Conservation (phyloP, 2,888 invertebrate species). For the Anaspis maculata region DNA sequence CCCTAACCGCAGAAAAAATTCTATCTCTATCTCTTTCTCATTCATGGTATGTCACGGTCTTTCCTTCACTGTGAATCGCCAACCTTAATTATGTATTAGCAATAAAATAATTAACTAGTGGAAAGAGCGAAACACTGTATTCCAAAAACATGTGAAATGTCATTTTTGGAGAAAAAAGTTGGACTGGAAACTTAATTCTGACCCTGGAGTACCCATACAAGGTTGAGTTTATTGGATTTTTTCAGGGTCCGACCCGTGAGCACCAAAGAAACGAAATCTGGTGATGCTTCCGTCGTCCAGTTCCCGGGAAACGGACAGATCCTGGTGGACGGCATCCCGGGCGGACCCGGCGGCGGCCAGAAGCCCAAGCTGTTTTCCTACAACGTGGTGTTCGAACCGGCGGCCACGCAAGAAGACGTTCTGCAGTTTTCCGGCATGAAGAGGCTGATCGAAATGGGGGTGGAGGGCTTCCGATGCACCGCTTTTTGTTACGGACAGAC, state of each 20-base stretch:
- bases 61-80: too few relatives aligned
- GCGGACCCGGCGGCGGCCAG: conserved; percentile 49
- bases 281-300: conserved; percentile 62
- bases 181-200: too few relatives aligned
- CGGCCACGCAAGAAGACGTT: conserved; percentile 77
- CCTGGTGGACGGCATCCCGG: conserved; percentile 46
- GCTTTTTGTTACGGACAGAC: conserved; percentile 96
- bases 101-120: too few relatives aligned
- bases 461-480: conserved; percentile 90
- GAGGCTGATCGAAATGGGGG: conserved; percentile 84
- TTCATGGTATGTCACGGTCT: too few relatives aligned
- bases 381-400: conserved; percentile 90
- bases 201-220: too few relatives aligned
- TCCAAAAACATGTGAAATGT: too few relatives aligned
- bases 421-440: conserved; percentile 86
- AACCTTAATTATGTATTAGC: too few relatives aligned
- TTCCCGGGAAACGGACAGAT: conserved; percentile 90
- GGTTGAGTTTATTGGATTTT: too few relatives aligned
- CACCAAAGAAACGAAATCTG: conserved; percentile 61
- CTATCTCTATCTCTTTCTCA: too few relatives aligned
- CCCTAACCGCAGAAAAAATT: too few relatives aligned
- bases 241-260: conserved; percentile 74
- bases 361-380: conserved; percentile 86
- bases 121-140: too few relatives aligned
- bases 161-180: too few relatives aligned